Evolutionary conservation across 1,140 invertebrate species (phyloP).

Genomic region (Scaptodrosophila lebanonensis): DNA sequence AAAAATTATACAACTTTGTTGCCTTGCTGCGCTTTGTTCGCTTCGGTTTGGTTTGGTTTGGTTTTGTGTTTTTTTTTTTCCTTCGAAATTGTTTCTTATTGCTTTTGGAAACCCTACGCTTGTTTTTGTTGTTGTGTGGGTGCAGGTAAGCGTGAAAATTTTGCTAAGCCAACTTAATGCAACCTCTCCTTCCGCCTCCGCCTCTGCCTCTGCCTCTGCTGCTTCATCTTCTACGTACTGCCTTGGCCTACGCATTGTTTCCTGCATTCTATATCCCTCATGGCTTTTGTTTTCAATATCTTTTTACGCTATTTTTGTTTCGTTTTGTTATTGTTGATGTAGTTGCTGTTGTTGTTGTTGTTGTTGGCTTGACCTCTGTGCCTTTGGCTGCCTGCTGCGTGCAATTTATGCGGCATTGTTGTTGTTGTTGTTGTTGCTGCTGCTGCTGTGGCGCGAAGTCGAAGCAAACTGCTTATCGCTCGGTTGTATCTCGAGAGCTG

Average conservation of each 20-base stretch:
- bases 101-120: constrained; percentile 43
- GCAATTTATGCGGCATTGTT: constrained; percentile 39
- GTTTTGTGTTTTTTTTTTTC: constrained; percentile 41
- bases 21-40: constrained; percentile 15
- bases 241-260: constrained; percentile 48
- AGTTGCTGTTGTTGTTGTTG: constrained; percentile 14
- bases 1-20: constrained; percentile 69
- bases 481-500: constrained; percentile 20
- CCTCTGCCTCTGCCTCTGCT: constrained; percentile 5
- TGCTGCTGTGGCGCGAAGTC: too few relatives aligned
- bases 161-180: constrained; percentile 70
- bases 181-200: constrained; percentile 42
- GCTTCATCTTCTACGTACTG: constrained; percentile 24
- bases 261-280: constrained; percentile 6
- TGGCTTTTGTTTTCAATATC: constrained; percentile 15
- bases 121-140: constrained; percentile 42
- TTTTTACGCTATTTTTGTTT: constrained; percentile 1
- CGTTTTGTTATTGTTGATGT: constrained; percentile 2
- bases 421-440: too few relatives aligned
- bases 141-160: constrained; percentile 65
- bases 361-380: neutral
- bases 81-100: constrained; percentile 61
- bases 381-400: constrained; percentile 19
- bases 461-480: constrained; percentile 21
- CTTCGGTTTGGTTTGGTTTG: constrained; percentile 6